Evolutionary conservation across 37 sponge, comb jelly and placozoan species (phyloP), one percentile per base, ranked within the genome.

Genomic region (Trichoplax adhaerens): DNA sequence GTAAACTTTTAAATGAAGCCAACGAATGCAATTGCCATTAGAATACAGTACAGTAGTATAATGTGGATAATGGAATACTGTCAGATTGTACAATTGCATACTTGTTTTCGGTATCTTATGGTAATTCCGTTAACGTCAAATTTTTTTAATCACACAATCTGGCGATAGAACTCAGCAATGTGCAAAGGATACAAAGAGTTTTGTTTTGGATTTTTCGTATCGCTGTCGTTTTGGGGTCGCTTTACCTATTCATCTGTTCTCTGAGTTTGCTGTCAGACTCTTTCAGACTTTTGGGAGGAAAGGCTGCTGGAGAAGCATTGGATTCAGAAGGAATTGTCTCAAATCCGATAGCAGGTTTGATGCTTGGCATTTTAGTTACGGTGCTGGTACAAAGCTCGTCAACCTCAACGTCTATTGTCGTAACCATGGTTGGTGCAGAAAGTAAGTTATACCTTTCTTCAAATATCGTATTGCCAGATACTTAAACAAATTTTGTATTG

Each of bases 351-450:
- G 71, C 56, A 3, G 71, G 71, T 4, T 58, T 69, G 55, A 69
- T 69, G 71, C 46, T 69, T 56, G 71, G 71, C 4, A 58, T 69
- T 4, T 4, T 69, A 10, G 71, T 69, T 10, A 69, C 71, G 48
- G 71, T 69, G 4, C 55, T 69, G 4, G 71, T 69, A 4, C 71
- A 69, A 49, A 69, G 71, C 55, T 69, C 71, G 47, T 69, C 71
- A 12, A 69, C 71, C 46, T 69, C 71, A 29, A 51, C 71, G 6
- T 57, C 58, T 69, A 69, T 69, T 58, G 56, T 69, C 3, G 71
- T 69, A 10, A 49, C 53, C 48, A 69, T 69, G 71, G 49, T 58
- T 2, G 74, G 64, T 5, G 61, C 58, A 29, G 71, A 58, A 52
- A 69, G 71, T 69, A 48, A 48, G 71, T 66, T 66, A 7, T 8